A percentile compares a stretch with the other conserved stretches of the same genome.
Evolutionary conservation across 2,797 vertebrate species (phyloP).

Genomic region (Syngnathus rostellatus): DNA sequence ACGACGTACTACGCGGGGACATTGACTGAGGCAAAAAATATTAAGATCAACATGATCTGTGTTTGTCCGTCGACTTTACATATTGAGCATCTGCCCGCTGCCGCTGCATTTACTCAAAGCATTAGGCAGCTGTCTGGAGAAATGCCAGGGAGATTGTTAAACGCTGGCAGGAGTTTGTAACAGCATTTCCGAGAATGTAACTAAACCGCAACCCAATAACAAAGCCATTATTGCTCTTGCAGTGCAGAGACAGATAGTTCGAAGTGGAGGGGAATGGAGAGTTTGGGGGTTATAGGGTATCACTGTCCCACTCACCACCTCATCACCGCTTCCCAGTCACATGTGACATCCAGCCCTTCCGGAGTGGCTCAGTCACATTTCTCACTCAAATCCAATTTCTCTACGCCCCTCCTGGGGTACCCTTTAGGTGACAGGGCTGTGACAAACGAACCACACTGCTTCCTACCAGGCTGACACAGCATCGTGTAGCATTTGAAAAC

Average conservation of each 20-base stretch:
- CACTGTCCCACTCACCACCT: slow-evolving; percentile 48
- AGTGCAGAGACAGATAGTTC: slow-evolving; percentile 33
- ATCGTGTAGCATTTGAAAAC: slow-evolving; percentile 44
- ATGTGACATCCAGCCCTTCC: slow-evolving; percentile 56
- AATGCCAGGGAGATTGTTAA: slow-evolving; percentile 20
- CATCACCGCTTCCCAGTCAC: slow-evolving; percentile 53
- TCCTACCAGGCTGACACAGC: slow-evolving; percentile 50
- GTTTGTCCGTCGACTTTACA: slow-evolving; percentile 36
- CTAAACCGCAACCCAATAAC: slow-evolving; percentile 60
- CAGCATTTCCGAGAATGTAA: slow-evolving; percentile 52
- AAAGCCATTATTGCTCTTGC: slow-evolving; percentile 56
- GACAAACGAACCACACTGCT: slow-evolving; percentile 59
- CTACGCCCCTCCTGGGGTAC: slow-evolving; percentile 54
- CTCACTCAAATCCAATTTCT: slow-evolving; percentile 68
- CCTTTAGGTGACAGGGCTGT: slow-evolving; percentile 56
- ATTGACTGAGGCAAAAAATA: slow-evolving; percentile 28
- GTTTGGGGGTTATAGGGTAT: slow-evolving; percentile 33
- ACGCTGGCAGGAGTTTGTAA: slow-evolving; percentile 35
- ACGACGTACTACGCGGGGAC: slow-evolving; percentile 25
- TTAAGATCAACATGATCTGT: slow-evolving; percentile 17
- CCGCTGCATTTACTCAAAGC: slow-evolving; percentile 49
- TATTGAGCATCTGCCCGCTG: slow-evolving; percentile 47
- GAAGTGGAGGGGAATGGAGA: slow-evolving; percentile 27
- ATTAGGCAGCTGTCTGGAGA: slow-evolving; percentile 42
- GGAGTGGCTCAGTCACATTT: slow-evolving; percentile 59